Percentiles rank a stretch among this genome's conserved stretches.
Conservation (phyloP, 2,888 invertebrate species). For the Abrostola tripartita region DNA sequence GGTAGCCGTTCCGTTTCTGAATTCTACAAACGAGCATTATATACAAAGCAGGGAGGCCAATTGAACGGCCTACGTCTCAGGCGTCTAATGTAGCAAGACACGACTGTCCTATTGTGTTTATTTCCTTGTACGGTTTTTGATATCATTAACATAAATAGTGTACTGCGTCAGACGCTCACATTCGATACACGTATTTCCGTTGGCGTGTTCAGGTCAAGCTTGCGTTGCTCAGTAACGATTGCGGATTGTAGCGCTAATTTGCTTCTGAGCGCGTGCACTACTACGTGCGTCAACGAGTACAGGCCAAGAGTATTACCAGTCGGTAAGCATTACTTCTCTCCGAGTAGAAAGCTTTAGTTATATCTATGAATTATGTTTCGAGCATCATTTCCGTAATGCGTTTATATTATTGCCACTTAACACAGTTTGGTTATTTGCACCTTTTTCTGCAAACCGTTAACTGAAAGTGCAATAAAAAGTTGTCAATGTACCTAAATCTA, state of each 20-base stretch:
- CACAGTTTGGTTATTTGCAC: conserved; percentile 43
- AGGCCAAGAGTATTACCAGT: conserved; percentile 58
- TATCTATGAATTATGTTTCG: conserved; percentile 32
- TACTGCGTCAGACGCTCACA: conserved; percentile 77
- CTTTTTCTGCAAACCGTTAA: conserved; percentile 49
- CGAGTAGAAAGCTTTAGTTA: conserved; percentile 42
- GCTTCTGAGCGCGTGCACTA: conserved; percentile 65
- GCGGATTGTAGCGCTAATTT: conserved; percentile 67
- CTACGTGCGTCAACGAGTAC: conserved; percentile 57
- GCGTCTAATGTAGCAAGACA: conserved; percentile 84
- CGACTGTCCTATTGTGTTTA: conserved; percentile 86
- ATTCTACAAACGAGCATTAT: conserved; percentile 85
- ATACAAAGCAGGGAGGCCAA: conserved; percentile 84
- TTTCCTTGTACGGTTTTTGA: conserved; percentile 85
- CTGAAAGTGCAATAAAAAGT: conserved; percentile 47
- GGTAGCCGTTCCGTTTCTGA: conserved; percentile 80
- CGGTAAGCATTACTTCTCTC: conserved; percentile 43
- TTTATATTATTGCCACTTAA: conserved; percentile 43
- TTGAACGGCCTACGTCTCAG: conserved; percentile 78
- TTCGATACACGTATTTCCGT: conserved; percentile 77
- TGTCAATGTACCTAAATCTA: conserved; percentile 36
- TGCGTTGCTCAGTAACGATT: conserved; percentile 62
- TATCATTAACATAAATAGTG: conserved; percentile 86
- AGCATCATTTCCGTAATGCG: conserved; percentile 38
- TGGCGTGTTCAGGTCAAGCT: conserved; percentile 71